These are phyloP conservation scores for Epistrophe eligans DNA, from an alignment of 2,888 invertebrate species.

Conservation along the genomic window DNA sequence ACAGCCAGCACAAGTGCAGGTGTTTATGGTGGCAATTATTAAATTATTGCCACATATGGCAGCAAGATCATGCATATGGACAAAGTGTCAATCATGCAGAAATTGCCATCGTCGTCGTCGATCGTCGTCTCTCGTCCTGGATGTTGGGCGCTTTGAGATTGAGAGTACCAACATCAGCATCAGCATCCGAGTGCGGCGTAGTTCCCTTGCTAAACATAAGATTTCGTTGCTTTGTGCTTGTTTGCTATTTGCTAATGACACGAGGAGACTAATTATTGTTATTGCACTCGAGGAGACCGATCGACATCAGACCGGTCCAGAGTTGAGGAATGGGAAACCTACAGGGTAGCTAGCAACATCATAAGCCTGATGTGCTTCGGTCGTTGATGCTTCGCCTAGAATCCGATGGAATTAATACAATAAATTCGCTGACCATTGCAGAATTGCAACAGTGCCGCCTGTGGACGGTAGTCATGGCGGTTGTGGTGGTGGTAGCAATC, in stretches of 20 bases:
- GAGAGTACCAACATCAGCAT: background rate
- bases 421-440: conserved; percentile 59
- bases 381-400: conserved; percentile 61
- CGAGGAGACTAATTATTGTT: conserved; percentile 70
- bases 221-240: conserved; percentile 66
- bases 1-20: conserved; percentile 63
- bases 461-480: too few relatives aligned
- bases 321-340: conserved; percentile 53
- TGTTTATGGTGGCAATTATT: conserved; percentile 75
- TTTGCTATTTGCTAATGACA: conserved; percentile 75
- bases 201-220: conserved; percentile 69
- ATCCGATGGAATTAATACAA: conserved; percentile 63
- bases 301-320: conserved; percentile 36
- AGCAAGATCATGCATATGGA: conserved; percentile 78
- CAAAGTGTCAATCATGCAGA: conserved; percentile 81
- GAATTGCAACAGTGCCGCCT: conserved; percentile 9
- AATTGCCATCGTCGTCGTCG: conserved; percentile 77
- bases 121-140: conserved; percentile 57
- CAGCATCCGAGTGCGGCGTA: background rate
- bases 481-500: conserved; percentile 27
- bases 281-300: conserved; percentile 7
- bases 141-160: conserved; percentile 58
- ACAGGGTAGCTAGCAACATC: conserved; percentile 52
- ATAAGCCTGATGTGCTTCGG: conserved; percentile 17
- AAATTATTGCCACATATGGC: conserved; percentile 76